Percentiles rank a stretch among this genome's conserved stretches.
These are phyloP conservation scores for Pholis gunnellus DNA, from an alignment of 2,113 vertebrate species.

Conservation along the genomic window DNA sequence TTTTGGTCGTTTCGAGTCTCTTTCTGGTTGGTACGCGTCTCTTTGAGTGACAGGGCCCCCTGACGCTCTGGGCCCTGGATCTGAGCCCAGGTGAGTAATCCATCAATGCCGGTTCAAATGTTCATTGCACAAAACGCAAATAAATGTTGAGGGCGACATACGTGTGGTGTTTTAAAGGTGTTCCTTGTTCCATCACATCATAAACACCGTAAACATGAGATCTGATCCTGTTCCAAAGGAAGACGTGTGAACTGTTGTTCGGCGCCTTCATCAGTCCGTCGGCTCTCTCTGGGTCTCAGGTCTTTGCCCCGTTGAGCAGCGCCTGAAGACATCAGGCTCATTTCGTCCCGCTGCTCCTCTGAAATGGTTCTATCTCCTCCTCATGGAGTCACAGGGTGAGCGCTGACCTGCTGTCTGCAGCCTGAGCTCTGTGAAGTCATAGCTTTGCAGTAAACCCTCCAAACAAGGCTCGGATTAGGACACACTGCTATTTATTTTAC, in stretches of 20 bases:
- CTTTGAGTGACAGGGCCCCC: no score
- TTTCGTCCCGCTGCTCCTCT: constrained; percentile 6
- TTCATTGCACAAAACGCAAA: neutral
- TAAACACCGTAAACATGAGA: neutral
- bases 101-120: no score
- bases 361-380: constrained; percentile 42
- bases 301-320: constrained; percentile 34
- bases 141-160: neutral
- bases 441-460: constrained; percentile 38
- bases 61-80: no score
- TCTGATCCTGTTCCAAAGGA: neutral
- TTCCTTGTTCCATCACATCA: no score
- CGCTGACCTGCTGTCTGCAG: constrained; percentile 8
- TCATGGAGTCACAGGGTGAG: constrained; percentile 41
- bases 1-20: no score
- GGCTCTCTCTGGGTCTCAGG: constrained; percentile 10
- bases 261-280: no score
- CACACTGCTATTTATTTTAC: neutral
- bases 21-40: no score
- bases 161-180: neutral
- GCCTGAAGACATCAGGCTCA: constrained; percentile 43
- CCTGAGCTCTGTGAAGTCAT: constrained; percentile 40
- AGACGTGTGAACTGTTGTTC: no score
- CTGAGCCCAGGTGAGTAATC: no score
- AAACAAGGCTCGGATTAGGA: neutral